Evolutionary conservation across 1,140 invertebrate species (phyloP), one percentile per base, ranked within the genome.

Genomic region (Agrilus planipennis): DNA sequence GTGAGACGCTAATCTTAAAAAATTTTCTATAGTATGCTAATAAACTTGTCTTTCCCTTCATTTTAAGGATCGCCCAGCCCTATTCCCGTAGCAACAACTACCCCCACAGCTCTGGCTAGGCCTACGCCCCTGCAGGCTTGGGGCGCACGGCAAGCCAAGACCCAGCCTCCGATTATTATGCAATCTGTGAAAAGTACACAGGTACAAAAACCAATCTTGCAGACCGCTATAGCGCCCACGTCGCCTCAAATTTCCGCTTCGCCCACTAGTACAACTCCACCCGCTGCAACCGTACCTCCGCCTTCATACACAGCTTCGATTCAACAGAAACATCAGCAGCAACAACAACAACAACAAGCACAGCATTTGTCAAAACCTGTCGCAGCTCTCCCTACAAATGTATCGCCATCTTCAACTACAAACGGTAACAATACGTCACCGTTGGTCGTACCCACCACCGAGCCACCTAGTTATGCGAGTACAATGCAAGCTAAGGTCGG

Each of bases 151-250:
- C 81, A 85, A 57, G 79, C 84, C 12, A 82, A 86, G 52, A 81
- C 79, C 1, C 89, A 93, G 54, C 80, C 87, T 11, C 89, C 89
- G 0, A 88, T 94, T 40, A 92, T 94, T 21, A 93, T 94, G 89
- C 89, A 94, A 58, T 89, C 87, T 16, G 91, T 94, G 1, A 91
- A 90, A 58, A 90, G 86, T 68, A 91, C 87, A 1, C 87, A 90
- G 61, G 89, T 93, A 4, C 86, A 91, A 54, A 94, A 94, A 62
- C 91, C 91, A 0, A 76, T 92, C 1, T 63, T 93, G 23, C 90
- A 94, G 61, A 94, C 89, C 4, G 91, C 91, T 0, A 88, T 91
- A 6, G 89, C 88, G 11, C 89, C 89, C 0, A 79, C 82, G 1
- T 74, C 81, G 1, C 84, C 84, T 4, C 75, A 71, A 50, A 68